Evolutionary conservation across 2,113 vertebrate genomes (phyloP).

Genomic region (Falco punctatus): DNA sequence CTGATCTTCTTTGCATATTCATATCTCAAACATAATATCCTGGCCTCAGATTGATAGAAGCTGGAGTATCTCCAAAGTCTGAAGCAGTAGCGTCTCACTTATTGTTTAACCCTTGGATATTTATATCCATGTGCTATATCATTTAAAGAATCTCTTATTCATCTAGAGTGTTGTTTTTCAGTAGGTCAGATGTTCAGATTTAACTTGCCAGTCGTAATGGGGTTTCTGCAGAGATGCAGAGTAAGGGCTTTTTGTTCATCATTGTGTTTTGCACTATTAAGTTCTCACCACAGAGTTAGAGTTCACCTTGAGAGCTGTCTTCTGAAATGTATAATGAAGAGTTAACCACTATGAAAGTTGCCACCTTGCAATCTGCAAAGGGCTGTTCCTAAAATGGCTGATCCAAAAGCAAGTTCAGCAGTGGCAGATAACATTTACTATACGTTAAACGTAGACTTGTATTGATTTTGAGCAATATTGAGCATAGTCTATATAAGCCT

Average conservation of each 20-base stretch:
- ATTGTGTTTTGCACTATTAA: background rate
- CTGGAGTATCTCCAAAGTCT: background rate
- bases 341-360: background rate
- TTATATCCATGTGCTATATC: background rate
- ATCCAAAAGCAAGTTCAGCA: background rate
- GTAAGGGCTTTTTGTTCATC: background rate
- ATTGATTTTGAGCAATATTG: background rate
- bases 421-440: background rate
- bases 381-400: background rate
- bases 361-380: background rate
- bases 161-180: slow-evolving; percentile 11
- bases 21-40: background rate
- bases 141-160: slow-evolving; percentile 28
- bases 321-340: background rate
- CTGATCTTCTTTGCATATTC: background rate
- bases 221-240: background rate
- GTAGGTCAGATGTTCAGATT: background rate
- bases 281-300: rapidly evolving
- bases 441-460: background rate
- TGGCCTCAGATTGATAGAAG: background rate
- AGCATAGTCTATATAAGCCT: background rate
- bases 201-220: background rate
- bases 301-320: slow-evolving; percentile 16
- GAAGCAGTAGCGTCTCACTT: background rate
- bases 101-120: slow-evolving; percentile 32